These are phyloP conservation scores for Agapornis canus DNA, from an alignment of 2,797 vertebrate species.

Conservation along the genomic window DNA sequence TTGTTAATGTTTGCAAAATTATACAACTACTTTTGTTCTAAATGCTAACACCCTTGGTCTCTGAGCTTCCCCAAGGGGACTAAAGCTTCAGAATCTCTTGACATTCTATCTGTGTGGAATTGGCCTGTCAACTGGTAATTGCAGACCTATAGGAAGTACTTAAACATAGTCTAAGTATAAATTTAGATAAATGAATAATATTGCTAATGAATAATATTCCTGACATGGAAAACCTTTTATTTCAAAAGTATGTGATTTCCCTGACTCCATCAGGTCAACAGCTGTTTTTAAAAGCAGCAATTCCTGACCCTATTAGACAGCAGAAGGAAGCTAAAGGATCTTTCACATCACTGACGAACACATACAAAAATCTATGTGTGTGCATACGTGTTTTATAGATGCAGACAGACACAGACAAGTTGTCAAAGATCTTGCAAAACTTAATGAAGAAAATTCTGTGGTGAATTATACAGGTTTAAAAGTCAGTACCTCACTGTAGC, in stretches of 20 bases:
- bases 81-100: background rate
- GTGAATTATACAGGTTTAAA: background rate
- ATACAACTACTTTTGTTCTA: background rate
- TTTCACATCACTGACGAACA: background rate
- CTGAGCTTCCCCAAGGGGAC: background rate
- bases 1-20: background rate
- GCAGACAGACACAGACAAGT: background rate
- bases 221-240: background rate
- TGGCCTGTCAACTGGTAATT: constrained; percentile 18
- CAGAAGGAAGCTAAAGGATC: background rate
- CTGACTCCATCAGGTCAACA: background rate
- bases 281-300: background rate
- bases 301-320: background rate
- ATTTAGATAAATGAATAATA: constrained; percentile 30
- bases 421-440: background rate
- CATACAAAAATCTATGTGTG: background rate
- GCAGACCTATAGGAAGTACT: constrained; percentile 19
- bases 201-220: background rate
- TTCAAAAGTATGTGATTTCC: background rate
- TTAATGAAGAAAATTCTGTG: background rate
- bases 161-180: background rate
- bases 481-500: background rate
- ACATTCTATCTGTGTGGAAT: background rate
- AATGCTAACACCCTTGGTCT: background rate
- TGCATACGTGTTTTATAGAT: background rate